These are phyloP conservation scores for Leuciscus idus DNA, from an alignment of 2,113 vertebrate genomes.

Conservation along the genomic window DNA sequence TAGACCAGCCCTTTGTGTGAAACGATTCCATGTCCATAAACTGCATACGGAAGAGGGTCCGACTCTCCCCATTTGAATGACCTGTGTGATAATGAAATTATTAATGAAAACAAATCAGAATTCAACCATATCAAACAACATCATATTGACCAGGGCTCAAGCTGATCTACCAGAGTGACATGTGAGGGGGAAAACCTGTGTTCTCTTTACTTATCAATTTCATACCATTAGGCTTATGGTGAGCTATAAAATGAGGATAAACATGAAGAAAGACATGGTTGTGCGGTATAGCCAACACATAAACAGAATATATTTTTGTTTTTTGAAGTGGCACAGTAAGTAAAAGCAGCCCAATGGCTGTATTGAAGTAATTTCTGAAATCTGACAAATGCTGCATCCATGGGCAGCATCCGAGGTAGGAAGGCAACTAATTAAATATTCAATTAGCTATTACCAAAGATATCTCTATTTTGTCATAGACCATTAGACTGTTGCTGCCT, in stretches of 20 bases:
- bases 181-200: neutral
- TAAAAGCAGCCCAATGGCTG: neutral
- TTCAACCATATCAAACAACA: neutral
- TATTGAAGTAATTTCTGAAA: neutral
- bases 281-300: too few species aligned
- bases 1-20: constrained; percentile 89
- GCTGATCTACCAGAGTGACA: neutral
- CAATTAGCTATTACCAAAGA: too few species aligned
- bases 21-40: constrained; percentile 87
- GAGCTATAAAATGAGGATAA: too few species aligned
- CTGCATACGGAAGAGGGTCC: constrained; percentile 87
- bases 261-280: too few species aligned
- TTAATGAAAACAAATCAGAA: neutral
- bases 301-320: too few species aligned
- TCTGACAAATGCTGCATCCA: too few species aligned
- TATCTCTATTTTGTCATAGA: too few species aligned
- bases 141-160: neutral
- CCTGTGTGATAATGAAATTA: constrained; percentile 67
- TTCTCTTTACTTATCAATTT: too few species aligned
- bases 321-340: neutral
- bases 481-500: too few species aligned
- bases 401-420: too few species aligned
- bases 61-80: constrained; percentile 99
- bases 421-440: too few species aligned
- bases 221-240: too few species aligned